Percentiles rank a stretch among this genome's conserved stretches.
Conservation (phyloP, 1,140 invertebrate species). For the Eurosta solidaginis region DNA sequence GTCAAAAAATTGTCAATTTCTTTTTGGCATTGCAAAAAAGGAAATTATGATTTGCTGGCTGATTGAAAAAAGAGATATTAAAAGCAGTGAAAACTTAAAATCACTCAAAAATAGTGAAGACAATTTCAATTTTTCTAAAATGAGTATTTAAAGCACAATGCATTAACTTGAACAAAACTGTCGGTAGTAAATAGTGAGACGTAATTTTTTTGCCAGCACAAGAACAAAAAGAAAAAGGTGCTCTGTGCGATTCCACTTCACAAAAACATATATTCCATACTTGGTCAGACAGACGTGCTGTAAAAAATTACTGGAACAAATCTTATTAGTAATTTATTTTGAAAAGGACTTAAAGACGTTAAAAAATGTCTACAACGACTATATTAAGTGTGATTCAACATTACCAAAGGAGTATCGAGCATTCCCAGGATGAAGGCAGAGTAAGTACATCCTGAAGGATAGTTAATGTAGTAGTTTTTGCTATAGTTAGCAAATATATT, state of each 20-base stretch:
- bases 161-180: neutral
- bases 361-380: neutral
- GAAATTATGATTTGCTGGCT: neutral
- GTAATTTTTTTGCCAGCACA: neutral
- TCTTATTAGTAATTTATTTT: neutral
- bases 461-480: no score
- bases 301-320: neutral
- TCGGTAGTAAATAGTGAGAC: neutral
- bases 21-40: neutral
- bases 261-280: neutral
- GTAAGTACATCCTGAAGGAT: constrained; percentile 64
- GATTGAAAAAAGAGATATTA: neutral
- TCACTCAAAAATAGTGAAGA: no score
- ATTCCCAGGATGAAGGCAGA: constrained; percentile 65
- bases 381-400: constrained; percentile 59
- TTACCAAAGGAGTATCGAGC: constrained; percentile 70
- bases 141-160: neutral
- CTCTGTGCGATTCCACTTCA: neutral
- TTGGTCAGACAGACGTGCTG: neutral
- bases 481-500: no score
- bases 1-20: neutral
- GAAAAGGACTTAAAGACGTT: neutral
- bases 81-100: no score
- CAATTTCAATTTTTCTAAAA: no score
- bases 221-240: no score